phyloP scores from a whole-genome alignment of 2,113 vertebrate genomes.

The Saimiri boliviensis region DNA sequence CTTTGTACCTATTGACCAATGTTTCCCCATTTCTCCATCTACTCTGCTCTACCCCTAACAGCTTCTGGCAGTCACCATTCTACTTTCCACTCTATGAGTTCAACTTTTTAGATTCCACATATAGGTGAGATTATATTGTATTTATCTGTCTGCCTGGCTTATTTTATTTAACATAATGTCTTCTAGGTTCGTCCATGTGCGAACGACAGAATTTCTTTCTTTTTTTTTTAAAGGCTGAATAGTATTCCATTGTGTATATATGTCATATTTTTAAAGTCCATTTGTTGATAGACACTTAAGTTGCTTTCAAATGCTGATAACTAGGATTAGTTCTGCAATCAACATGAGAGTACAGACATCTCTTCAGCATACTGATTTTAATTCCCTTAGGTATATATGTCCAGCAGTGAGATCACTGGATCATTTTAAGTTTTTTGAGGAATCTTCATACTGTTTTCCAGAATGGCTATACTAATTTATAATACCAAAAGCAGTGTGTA shows the following conservation, averaged over 20 bases:
- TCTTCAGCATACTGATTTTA: neutral
- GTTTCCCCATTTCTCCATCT: neutral
- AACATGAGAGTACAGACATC: neutral
- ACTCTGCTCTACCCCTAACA: too few relatives aligned
- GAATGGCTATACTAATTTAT: neutral
- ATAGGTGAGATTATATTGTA: neutral
- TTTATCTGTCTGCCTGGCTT: neutral
- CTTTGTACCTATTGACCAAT: neutral
- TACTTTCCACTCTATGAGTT: neutral
- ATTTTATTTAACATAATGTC: neutral
- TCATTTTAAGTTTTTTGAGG: too few relatives aligned
- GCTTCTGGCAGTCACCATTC: neutral
- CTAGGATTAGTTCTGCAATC: too few relatives aligned
- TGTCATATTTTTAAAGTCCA: neutral
- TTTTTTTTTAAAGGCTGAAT: neutral
- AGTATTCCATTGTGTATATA: neutral
- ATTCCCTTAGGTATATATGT: neutral
- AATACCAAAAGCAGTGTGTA: neutral
- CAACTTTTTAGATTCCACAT: neutral
- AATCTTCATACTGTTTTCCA: too few relatives aligned
- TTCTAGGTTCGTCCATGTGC: neutral
- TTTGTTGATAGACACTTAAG: neutral
- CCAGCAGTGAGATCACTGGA: neutral
- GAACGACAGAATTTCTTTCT: neutral
- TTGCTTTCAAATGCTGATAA: neutral